Conservation (phyloP, 2,113 vertebrate genomes). For the Gavialis gangeticus region DNA sequence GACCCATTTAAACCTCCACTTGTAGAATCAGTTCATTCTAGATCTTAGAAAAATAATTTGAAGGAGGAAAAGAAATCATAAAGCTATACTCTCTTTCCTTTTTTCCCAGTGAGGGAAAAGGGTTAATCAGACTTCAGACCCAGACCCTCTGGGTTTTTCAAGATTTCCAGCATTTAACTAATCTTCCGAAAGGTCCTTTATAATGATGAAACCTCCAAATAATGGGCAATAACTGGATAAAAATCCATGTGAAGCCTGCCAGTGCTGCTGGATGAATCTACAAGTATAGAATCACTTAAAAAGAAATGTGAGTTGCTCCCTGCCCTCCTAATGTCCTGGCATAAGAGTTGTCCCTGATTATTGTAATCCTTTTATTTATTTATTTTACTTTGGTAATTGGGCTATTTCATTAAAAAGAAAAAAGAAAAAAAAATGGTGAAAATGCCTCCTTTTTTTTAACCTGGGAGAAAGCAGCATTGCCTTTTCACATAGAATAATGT, state of each 20-base stretch:
- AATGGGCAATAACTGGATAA: not conserved
- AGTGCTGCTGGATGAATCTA: not conserved
- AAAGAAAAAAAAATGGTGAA: not conserved
- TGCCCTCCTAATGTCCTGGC: not conserved
- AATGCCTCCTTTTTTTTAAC: not conserved
- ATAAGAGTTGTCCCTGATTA: not conserved
- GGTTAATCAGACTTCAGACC: accelerated
- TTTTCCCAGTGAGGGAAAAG: not conserved
- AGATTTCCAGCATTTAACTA: not conserved
- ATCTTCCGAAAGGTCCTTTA: not conserved
- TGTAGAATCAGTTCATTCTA: not conserved
- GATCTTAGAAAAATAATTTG: not conserved
- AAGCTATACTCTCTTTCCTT: accelerated
- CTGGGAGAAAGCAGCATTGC: not conserved
- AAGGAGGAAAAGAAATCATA: not conserved
- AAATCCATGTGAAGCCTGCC: not conserved
- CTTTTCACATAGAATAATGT: not conserved
- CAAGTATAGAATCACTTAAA: not conserved
- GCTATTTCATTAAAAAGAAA: not conserved
- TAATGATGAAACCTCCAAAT: not conserved
- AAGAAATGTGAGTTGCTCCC: not conserved
- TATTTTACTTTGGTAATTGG: not conserved
- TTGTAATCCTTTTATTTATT: not conserved
- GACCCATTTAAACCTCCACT: not conserved
- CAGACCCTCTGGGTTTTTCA: not conserved